Conservation (phyloP, 2,888 invertebrate species). For the Polymixis flavicincta region DNA sequence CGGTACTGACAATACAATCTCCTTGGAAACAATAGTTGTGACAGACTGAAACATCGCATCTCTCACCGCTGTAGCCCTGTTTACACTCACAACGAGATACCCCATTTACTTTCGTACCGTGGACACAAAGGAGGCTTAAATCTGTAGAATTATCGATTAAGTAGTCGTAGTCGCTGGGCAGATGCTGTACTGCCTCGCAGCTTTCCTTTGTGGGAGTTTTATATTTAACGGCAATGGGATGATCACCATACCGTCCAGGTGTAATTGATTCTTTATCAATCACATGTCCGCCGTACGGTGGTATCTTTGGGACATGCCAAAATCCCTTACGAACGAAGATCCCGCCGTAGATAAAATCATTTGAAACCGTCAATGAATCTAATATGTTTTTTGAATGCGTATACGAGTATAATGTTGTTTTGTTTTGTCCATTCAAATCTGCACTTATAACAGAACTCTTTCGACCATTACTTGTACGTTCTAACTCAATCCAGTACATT, state of each 20-base stretch:
- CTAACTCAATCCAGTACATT: slow-evolving; percentile 67
- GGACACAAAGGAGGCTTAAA: slow-evolving; percentile 82
- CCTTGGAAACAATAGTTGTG: too few species aligned
- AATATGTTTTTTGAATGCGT: too few species aligned
- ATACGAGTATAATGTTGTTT: slow-evolving; percentile 82
- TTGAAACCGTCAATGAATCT: background rate
- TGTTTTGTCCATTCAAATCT: slow-evolving; percentile 92
- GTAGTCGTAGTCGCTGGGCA: too few species aligned
- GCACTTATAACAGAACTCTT: slow-evolving; percentile 93
- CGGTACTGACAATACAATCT: too few species aligned
- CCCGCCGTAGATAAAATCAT: background rate
- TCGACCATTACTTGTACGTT: slow-evolving; percentile 78
- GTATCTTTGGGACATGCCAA: background rate
- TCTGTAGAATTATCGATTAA: slow-evolving; percentile 54
- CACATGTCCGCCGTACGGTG: background rate
- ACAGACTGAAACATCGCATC: too few species aligned
- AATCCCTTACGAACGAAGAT: accelerated
- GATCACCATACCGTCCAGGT: too few species aligned
- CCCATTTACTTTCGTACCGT: slow-evolving; percentile 43
- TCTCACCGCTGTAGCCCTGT: background rate
- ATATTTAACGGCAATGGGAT: too few species aligned
- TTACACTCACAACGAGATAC: slow-evolving; percentile 7
- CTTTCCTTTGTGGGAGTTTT: background rate
- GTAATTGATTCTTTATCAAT: background rate
- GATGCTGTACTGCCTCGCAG: slow-evolving; percentile 49